Percentiles rank a stretch among this genome's conserved stretches.
phyloP scores from a whole-genome alignment of 2,113 vertebrate species.

The Phaethornis superciliosus region DNA sequence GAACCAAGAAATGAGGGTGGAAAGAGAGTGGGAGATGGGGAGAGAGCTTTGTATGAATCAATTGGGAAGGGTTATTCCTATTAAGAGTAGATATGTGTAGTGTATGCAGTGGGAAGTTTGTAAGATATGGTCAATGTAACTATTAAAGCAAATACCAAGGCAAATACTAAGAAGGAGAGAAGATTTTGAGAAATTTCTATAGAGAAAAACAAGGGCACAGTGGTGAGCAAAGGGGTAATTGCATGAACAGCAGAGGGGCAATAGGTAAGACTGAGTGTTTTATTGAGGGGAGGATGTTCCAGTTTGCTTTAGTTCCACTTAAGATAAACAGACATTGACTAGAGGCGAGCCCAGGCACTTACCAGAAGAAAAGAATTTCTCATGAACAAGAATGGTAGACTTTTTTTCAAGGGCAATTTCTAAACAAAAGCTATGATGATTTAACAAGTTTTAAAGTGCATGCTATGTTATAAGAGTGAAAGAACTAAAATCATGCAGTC shows the following conservation, averaged over 20 bases:
- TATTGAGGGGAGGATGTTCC: rapidly evolving
- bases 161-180: not conserved
- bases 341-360: not conserved
- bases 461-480: not conserved
- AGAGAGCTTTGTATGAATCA: not conserved
- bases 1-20: not conserved
- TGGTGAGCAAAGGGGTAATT: not conserved
- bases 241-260: not conserved
- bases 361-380: not conserved
- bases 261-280: not conserved
- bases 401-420: not conserved
- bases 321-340: not conserved
- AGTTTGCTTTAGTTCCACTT: not conserved
- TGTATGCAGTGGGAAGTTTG: rapidly evolving
- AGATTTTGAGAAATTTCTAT: not conserved
- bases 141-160: not conserved
- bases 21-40: not conserved
- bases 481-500: not conserved
- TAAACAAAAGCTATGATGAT: not conserved
- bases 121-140: not conserved
- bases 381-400: not conserved
- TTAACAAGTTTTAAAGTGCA: not conserved
- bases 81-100: not conserved
- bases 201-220: not conserved
- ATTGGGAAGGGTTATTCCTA: not conserved